Evolutionary conservation across 2,797 vertebrate genomes (phyloP).

Genomic region (Schizopygopsis pylzovi): DNA sequence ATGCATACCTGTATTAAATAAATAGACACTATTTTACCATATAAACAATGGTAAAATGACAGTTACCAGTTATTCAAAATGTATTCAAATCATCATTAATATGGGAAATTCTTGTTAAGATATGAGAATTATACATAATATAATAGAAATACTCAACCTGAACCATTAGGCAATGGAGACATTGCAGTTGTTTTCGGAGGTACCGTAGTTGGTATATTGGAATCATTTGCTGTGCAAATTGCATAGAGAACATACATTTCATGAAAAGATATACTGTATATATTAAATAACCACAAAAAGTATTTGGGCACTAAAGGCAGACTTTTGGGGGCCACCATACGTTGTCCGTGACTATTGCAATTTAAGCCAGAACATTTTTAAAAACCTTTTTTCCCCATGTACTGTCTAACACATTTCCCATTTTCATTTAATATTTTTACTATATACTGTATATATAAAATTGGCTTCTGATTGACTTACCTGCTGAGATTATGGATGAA

Average conservation of each 20-base stretch:
- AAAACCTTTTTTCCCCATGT: no score
- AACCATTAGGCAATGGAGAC: background rate
- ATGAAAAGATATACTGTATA: background rate
- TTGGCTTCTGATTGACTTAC: constrained; percentile 53
- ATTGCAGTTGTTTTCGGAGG: background rate
- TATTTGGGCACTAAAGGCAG: background rate
- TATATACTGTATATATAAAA: background rate
- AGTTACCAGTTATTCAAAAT: background rate
- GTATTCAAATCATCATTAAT: background rate
- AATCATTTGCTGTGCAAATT: constrained; percentile 15
- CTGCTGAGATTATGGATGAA: constrained; percentile 51
- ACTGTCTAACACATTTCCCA: background rate
- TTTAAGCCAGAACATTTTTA: background rate
- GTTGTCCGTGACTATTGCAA: background rate
- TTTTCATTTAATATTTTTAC: background rate
- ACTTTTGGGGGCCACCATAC: background rate
- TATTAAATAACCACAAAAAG: background rate
- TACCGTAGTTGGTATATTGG: background rate
- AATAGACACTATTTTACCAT: background rate
- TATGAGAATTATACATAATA: background rate
- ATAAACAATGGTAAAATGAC: background rate
- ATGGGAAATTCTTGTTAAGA: background rate
- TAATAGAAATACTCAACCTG: constrained; percentile 12
- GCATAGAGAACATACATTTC: background rate
- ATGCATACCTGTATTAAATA: background rate